Evolutionary conservation across 2,797 vertebrate species (phyloP).

Genomic region (Merluccius polli): DNA sequence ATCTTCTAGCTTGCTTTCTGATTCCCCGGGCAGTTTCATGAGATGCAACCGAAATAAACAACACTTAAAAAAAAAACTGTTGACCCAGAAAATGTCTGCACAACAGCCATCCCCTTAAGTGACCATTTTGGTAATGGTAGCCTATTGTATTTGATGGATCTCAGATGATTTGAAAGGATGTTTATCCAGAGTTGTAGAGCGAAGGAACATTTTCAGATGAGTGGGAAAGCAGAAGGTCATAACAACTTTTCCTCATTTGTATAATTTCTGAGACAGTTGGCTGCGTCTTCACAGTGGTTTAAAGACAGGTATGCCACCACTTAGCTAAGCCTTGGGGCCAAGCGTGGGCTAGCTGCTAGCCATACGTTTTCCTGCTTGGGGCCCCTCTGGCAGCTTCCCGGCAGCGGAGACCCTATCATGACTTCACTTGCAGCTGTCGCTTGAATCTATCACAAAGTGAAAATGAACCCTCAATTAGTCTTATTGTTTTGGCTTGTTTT

Average conservation of each 20-base stretch:
- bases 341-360: slow-evolving; percentile 15
- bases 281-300: slow-evolving; percentile 14
- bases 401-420: background rate
- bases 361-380: slow-evolving; percentile 25
- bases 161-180: background rate
- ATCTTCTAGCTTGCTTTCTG: slow-evolving; percentile 12
- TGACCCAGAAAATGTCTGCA: background rate
- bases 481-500: background rate
- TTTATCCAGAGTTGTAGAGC: background rate
- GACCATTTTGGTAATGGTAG: background rate
- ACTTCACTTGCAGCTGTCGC: background rate
- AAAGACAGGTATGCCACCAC: slow-evolving; percentile 31
- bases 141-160: background rate
- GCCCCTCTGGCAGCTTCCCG: background rate
- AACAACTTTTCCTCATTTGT: slow-evolving; percentile 6
- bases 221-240: slow-evolving; percentile 17
- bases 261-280: slow-evolving; percentile 7
- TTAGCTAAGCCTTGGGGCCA: slow-evolving; percentile 16
- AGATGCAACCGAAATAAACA: slow-evolving; percentile 19
- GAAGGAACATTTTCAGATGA: background rate
- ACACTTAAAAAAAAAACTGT: background rate
- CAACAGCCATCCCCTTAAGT: background rate
- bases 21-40: slow-evolving; percentile 16
- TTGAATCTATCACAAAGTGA: slow-evolving; percentile 2
- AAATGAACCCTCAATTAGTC: background rate